Conservation (phyloP, 2,113 vertebrate species). For the Leucoraja erinaceus region DNA sequence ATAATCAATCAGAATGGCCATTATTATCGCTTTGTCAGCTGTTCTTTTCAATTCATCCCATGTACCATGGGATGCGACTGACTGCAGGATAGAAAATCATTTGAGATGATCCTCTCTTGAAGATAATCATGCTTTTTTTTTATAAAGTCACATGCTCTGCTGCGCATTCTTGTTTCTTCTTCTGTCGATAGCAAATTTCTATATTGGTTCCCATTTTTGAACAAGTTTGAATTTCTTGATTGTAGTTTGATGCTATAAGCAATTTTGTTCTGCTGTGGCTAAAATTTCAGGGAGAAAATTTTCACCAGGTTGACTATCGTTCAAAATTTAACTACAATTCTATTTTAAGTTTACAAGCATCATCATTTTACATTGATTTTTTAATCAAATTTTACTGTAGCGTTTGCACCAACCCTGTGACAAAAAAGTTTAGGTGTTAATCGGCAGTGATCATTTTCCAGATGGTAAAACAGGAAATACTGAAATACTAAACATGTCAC, state of each 20-base stretch:
- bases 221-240: neutral
- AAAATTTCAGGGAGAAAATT: neutral
- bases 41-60: neutral
- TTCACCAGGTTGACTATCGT: neutral
- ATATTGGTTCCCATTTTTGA: neutral
- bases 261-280: neutral
- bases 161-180: neutral
- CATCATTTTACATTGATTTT: neutral
- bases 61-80: neutral
- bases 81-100: neutral
- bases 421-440: neutral
- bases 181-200: neutral
- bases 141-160: neutral
- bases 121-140: neutral
- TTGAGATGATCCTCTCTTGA: neutral
- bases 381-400: neutral
- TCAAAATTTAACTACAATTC: neutral
- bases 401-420: neutral
- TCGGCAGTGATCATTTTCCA: neutral
- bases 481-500: too few relatives aligned
- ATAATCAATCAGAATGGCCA: neutral
- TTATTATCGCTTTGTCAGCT: neutral
- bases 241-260: neutral
- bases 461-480: too few relatives aligned
- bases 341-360: neutral